phyloP scores from a whole-genome alignment of 2,888 invertebrate species.

The Empis livida region DNA sequence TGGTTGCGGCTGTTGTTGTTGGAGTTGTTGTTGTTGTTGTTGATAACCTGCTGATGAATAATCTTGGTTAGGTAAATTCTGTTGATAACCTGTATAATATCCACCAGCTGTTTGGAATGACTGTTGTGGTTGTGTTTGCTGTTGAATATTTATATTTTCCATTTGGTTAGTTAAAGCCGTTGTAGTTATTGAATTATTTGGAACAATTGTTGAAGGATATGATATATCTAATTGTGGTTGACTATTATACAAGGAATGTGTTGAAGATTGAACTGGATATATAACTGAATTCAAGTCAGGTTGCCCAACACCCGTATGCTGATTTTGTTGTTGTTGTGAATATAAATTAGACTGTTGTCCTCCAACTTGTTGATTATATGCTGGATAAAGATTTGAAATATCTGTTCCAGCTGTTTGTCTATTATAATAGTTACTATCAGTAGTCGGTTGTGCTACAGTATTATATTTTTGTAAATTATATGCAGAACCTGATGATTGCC shows the following conservation, averaged over 20 bases:
- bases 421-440: too few species aligned
- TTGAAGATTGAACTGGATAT: conserved; percentile 9
- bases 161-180: conserved; percentile 2
- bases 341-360: conserved; percentile 3
- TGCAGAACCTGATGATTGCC: too few species aligned
- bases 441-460: too few species aligned
- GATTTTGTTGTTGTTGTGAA: conserved; percentile 12
- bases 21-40: conserved; percentile 5
- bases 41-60: conserved; percentile 4
- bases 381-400: background rate
- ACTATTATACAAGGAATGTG: too few species aligned
- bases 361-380: background rate
- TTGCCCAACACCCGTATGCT: conserved; percentile 14
- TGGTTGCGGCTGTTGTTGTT: conserved; percentile 3
- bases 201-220: too few species aligned
- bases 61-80: conserved; percentile 4
- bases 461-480: too few species aligned
- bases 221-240: too few species aligned
- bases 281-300: conserved; percentile 20
- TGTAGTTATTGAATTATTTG: background rate
- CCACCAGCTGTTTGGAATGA: too few species aligned
- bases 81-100: too few species aligned
- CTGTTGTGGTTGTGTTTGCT: background rate
- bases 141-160: conserved; percentile 3
- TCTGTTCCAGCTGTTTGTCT: too few species aligned